Evolutionary conservation across 2,888 invertebrate species (phyloP), one percentile per base, ranked within the genome.

Genomic region (Brenthis ino): DNA sequence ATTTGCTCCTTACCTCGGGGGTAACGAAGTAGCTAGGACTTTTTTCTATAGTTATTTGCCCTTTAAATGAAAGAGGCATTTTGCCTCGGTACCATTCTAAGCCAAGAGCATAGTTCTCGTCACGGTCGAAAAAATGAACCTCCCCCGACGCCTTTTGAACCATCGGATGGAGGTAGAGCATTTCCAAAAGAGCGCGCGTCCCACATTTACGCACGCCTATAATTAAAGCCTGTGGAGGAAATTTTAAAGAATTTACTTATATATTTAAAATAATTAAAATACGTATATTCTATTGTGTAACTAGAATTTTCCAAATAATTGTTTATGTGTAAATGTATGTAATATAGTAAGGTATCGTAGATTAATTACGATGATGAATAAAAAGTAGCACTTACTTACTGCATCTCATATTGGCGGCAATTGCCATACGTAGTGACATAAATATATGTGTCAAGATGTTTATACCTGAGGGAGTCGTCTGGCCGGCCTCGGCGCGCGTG

Each of bases 1-100:
- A 63, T 69, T 72, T 58, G 63, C 66, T 57, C 55, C 68, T 94
- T 87, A 98, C 99, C 95, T 97, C 96, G 14, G 97, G 96, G 67
- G 98, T 98, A 57, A 99, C 98, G 91, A 99, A 99, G 91, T 99
- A 99, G 80, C 98, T 98, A 6, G 99, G 99, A 79, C 98, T 99
- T 91, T 99, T 99, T 89, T 99, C 99, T 78, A 99, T 97, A 67
- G 98, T 98, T 77, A 99, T 96, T 88, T 99, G 98, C 56, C 97
- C 97, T 74, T 96, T 95, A 87, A 96, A 97, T 1, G 98, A 98
- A 81, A 96, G 96, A 13, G 99, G 99, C 98, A 99, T 99, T 85
- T 97, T 97, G 83, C 95, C 95, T 71, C 97, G 93, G 88, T 99
- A 99, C 99, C 99, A 99, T 72, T 99, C 98, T 70, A 98, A 93